Conservation (phyloP, 2,888 invertebrate genomes). For the Cephonodes hylas region DNA sequence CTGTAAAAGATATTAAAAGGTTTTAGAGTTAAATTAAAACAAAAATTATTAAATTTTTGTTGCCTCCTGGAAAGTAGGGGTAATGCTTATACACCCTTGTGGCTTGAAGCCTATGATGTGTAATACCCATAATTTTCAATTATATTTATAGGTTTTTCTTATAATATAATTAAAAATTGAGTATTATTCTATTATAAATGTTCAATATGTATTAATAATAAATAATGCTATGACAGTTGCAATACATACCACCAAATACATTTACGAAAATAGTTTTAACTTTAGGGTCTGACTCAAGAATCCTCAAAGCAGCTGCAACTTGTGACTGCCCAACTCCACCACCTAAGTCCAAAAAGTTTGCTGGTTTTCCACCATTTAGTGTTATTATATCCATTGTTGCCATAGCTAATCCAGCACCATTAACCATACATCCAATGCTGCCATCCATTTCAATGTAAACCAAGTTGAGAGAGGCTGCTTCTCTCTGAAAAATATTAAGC, state of each 20-base stretch:
- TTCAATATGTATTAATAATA: neutral
- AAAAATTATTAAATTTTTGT: too few relatives aligned
- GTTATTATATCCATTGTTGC: conserved; percentile 99
- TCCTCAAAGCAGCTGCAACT: conserved; percentile 95
- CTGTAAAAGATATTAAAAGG: too few relatives aligned
- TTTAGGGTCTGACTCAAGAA: conserved; percentile 91
- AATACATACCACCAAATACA: conserved; percentile 90
- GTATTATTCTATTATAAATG: too few relatives aligned
- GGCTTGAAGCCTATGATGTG: too few relatives aligned
- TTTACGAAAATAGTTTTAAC: conserved; percentile 98
- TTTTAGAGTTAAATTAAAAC: too few relatives aligned
- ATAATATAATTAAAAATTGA: too few relatives aligned
- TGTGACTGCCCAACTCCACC: conserved; percentile 97
- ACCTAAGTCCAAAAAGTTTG: conserved; percentile 99
- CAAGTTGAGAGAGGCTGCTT: conserved; percentile 93
- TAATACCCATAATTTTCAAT: too few relatives aligned
- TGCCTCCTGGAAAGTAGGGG: too few relatives aligned
- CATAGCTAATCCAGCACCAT: conserved; percentile 99
- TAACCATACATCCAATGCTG: conserved; percentile 97
- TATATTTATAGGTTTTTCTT: too few relatives aligned
- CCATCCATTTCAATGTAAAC: conserved; percentile 99
- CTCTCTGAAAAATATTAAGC: conserved; percentile 76
- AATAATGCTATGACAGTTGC: neutral
- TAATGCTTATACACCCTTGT: too few relatives aligned
- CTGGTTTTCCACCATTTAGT: conserved; percentile 96